Conservation (phyloP, 2,888 invertebrate species). For the Helobdella robusta region DNA sequence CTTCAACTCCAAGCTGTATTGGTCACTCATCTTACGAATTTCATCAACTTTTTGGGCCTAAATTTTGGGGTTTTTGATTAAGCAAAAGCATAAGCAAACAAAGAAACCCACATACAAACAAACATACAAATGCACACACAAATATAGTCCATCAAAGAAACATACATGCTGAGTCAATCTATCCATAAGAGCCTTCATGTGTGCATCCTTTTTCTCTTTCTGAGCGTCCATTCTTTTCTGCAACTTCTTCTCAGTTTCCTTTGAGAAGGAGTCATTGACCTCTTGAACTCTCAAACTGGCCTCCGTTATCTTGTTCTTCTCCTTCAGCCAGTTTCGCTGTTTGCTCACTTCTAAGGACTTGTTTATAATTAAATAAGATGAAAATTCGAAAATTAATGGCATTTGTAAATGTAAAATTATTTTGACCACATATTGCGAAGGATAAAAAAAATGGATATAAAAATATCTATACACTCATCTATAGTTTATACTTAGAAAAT, state of each 20-base stretch:
- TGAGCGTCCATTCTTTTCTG: conserved; percentile 59
- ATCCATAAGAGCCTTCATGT: conserved; percentile 76
- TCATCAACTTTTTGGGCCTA: conserved; percentile 46
- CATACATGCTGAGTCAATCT: conserved; percentile 47
- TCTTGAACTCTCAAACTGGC: conserved; percentile 32
- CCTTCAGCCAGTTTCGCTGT: conserved; percentile 42
- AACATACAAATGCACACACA: no score
- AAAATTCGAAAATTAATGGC: no score
- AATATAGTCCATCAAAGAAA: neutral
- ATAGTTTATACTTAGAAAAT: no score
- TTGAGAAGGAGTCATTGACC: conserved; percentile 39
- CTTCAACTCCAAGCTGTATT: conserved; percentile 64
- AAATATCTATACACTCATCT: no score
- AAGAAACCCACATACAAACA: no score
- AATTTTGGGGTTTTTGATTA: no score
- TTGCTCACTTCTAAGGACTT: conserved; percentile 43
- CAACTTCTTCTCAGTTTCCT: conserved; percentile 74
- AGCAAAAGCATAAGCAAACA: no score
- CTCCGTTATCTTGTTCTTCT: conserved; percentile 41
- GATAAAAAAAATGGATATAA: no score
- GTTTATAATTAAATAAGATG: no score
- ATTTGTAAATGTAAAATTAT: no score
- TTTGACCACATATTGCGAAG: neutral
- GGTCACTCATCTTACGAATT: conserved; percentile 57
- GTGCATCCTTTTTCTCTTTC: conserved; percentile 81